Evolutionary conservation across 1,140 invertebrate species (phyloP).

Genomic region (Pseudomyrmex concolor): DNA sequence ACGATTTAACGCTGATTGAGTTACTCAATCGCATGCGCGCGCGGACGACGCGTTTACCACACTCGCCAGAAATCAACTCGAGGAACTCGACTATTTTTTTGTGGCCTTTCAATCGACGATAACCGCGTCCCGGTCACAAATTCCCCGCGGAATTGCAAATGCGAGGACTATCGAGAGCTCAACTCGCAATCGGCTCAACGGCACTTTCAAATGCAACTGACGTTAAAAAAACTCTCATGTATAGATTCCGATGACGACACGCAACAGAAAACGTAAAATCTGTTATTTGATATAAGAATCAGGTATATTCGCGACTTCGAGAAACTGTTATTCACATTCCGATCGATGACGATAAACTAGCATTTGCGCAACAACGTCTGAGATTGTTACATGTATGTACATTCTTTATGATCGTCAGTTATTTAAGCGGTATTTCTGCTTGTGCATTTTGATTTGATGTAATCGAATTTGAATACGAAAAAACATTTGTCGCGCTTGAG

Average conservation of each 20-base stretch:
- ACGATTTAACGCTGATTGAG: constrained; percentile 57
- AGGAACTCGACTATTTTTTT: constrained; percentile 28
- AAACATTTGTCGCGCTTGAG: constrained; percentile 36
- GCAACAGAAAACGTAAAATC: not conserved
- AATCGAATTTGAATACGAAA: constrained; percentile 30
- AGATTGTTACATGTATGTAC: not conserved
- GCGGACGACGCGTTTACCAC: not conserved
- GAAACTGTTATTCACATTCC: no score
- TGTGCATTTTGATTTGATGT: not conserved
- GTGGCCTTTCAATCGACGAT: not conserved
- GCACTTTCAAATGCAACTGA: not conserved
- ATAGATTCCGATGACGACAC: not conserved
- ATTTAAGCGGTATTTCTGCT: constrained; percentile 23
- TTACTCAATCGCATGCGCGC: constrained; percentile 36
- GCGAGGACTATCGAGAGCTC: not conserved
- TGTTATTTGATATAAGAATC: no score
- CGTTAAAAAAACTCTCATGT: constrained; percentile 7
- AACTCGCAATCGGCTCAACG: not conserved
- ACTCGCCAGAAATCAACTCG: constrained; percentile 37
- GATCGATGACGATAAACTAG: not conserved
- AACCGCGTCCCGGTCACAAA: constrained; percentile 16
- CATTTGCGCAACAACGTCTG: not conserved
- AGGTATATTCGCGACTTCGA: no score
- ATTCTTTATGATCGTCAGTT: constrained; percentile 9
- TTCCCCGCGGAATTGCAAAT: constrained; percentile 34